phyloP scores from a whole-genome alignment of 2,888 invertebrate genomes.

The Germaria angustata region DNA sequence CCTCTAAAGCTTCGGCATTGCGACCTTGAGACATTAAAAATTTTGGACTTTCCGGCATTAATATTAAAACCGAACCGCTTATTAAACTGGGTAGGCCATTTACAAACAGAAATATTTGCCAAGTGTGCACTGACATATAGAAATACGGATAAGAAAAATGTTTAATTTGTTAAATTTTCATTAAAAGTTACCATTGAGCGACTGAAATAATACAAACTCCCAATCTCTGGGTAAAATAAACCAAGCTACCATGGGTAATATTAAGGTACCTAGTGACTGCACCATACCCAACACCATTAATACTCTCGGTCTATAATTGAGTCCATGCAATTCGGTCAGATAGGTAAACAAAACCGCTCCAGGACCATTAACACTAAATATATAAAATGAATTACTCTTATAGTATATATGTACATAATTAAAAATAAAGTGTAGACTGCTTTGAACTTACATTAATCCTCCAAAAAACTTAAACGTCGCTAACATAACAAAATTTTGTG shows the following conservation, averaged over 20 bases:
- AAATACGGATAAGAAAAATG: background rate
- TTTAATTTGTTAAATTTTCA: background rate
- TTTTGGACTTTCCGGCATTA: conserved; percentile 81
- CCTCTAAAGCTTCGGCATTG: conserved; percentile 74
- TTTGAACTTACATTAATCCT: conserved; percentile 86
- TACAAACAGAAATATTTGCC: conserved; percentile 81
- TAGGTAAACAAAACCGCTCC: conserved; percentile 87
- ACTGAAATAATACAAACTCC: conserved; percentile 80
- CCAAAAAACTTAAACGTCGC: conserved; percentile 86
- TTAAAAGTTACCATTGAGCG: conserved; percentile 75
- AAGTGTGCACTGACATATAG: conserved; percentile 71
- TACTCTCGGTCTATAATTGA: conserved; percentile 84
- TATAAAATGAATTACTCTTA: background rate
- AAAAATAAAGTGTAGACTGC: background rate
- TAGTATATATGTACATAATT: background rate
- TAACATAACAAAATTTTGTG: conserved; percentile 85
- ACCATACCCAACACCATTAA: conserved; percentile 85
- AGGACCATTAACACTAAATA: conserved; percentile 84
- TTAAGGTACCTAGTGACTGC: conserved; percentile 83
- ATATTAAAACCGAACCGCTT: conserved; percentile 81
- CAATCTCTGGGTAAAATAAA: conserved; percentile 84
- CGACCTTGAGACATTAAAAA: conserved; percentile 77
- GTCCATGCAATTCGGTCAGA: conserved; percentile 87
- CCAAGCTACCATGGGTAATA: conserved; percentile 88
- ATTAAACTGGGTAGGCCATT: conserved; percentile 84